Percentiles rank a stretch among this genome's conserved stretches.
phyloP scores from a whole-genome alignment of 2,113 vertebrate genomes.

The Propithecus coquereli region DNA sequence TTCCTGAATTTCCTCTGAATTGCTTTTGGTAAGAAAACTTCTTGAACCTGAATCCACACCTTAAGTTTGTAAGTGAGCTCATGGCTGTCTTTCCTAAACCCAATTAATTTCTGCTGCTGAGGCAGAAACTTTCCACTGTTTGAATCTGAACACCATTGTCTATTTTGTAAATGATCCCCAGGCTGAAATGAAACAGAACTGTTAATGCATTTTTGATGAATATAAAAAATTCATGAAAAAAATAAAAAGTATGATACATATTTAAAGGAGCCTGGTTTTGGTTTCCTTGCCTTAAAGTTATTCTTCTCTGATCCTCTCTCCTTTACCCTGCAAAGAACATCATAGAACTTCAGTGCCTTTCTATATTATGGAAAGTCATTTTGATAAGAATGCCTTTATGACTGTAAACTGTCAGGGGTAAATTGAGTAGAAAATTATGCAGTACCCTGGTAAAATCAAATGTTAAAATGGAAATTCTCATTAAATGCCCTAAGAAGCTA shows the following conservation, averaged over 20 bases:
- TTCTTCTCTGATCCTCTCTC: slow-evolving; percentile 1
- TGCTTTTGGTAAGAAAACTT: background rate
- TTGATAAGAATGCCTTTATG: slow-evolving; percentile 64
- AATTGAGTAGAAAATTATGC: slow-evolving; percentile 75
- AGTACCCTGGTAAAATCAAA: slow-evolving; percentile 48
- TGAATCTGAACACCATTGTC: slow-evolving; percentile 65
- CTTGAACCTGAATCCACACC: background rate
- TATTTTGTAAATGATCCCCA: slow-evolving; percentile 70
- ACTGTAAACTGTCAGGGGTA: slow-evolving; percentile 67
- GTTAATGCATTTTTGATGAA: slow-evolving; percentile 81
- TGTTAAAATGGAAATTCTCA: slow-evolving; percentile 68
- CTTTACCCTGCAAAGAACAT: slow-evolving; percentile 51
- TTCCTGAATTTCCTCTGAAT: background rate
- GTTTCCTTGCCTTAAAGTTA: slow-evolving; percentile 47
- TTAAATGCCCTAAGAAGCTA: slow-evolving; percentile 68
- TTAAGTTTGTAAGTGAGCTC: background rate
- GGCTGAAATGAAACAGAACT: slow-evolving; percentile 73
- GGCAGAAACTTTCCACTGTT: slow-evolving; percentile 43
- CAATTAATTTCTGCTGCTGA: slow-evolving; percentile 39
- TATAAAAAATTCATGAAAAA: slow-evolving; percentile 75
- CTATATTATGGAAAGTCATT: slow-evolving; percentile 57
- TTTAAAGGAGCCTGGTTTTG: background rate
- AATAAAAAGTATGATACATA: slow-evolving; percentile 65
- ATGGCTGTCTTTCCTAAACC: slow-evolving; percentile 23
- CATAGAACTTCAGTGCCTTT: slow-evolving; percentile 42